Evolutionary conservation across 2,113 vertebrate genomes (phyloP), one percentile per base, ranked within the genome.

Genomic region (Bos taurus): DNA sequence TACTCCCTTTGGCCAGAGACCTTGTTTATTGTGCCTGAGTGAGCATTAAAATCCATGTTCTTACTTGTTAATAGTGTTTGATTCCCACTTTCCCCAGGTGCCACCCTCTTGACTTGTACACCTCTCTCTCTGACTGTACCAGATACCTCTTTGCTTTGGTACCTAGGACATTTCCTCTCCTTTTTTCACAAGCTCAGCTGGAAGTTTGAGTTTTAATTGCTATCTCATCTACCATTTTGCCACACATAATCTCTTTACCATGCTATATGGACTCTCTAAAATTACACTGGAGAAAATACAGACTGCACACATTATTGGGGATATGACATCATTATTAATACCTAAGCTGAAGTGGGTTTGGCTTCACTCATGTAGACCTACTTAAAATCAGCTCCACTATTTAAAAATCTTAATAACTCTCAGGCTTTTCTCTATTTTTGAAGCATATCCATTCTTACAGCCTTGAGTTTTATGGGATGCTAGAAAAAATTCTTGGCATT

Each of bases 351-450:
- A 96, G 46, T 96, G 15, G 57, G 87, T 90, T 97, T 96, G 64
- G 87, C 85, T 97, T 92, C 94, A 94, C 80, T 96, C 36, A 7
- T 93, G 57, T 89, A 95, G 71, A n/a, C 78, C 83, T 95, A 92
- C 90, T 97, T 97, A 97, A 98, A 97, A 94, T 98, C 92, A 88
- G 21, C 48, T 60, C 80, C 30, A 67, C 88, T 96, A 57, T 95
- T 98, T 97, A 97, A 98, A 98, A 97, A 59, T 94, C 64, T 92
- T 97, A 98, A 96, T 97, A 93, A 97, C 80, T 93, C 97, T 98
- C 96, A 97, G 95, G n/a, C 92, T 95, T 97, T 96, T 97, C 92
- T 95, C 95, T 97, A 92, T 98, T 97, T 98, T 96, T 92, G 96
- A 98, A 96, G 80, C 56, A 82, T 88, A 90, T 96, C 81, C 92